Conservation (phyloP, 2,888 invertebrate species). For the Xanthostigma xanthostigma region DNA sequence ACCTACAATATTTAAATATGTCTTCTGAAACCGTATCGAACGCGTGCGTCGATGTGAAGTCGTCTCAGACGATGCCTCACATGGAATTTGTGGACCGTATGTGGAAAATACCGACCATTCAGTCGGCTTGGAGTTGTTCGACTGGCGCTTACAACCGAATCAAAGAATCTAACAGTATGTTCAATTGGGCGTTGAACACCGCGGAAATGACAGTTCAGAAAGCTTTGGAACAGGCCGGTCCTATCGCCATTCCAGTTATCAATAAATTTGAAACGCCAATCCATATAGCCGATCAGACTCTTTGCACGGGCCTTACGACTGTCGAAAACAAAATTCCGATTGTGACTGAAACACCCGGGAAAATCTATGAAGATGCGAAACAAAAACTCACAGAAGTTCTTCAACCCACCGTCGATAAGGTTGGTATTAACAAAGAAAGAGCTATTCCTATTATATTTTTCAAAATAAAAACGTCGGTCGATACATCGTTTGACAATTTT, state of each 20-base stretch:
- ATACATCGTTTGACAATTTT: too few species aligned
- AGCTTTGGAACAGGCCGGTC: slow-evolving; percentile 34
- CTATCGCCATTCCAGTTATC: slow-evolving; percentile 33
- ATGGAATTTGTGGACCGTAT: slow-evolving; percentile 40
- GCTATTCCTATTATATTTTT: not conserved
- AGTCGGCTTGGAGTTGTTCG: slow-evolving; percentile 38
- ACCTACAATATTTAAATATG: too few species aligned
- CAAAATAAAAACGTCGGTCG: too few species aligned
- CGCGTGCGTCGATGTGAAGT: too few species aligned
- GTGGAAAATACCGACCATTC: slow-evolving; percentile 38
- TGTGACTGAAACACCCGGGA: slow-evolving; percentile 36
- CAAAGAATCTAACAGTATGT: slow-evolving; percentile 35
- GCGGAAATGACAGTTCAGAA: slow-evolving; percentile 37
- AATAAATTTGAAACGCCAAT: slow-evolving; percentile 36
- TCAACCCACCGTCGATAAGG: slow-evolving; percentile 5
- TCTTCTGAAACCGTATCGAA: too few species aligned
- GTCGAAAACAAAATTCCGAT: slow-evolving; percentile 39
- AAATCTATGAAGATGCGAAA: slow-evolving; percentile 23
- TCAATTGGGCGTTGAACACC: slow-evolving; percentile 37
- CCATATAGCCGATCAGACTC: slow-evolving; percentile 34
- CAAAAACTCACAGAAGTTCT: slow-evolving; percentile 1
- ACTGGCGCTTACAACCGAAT: slow-evolving; percentile 40
- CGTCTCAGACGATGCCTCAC: slow-evolving; percentile 12
- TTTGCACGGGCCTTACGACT: slow-evolving; percentile 37
- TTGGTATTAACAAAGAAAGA: not conserved